Base-by-base conservation (phyloP, 2,113 vertebrate genomes). In the Steatornis caripensis region DNA sequence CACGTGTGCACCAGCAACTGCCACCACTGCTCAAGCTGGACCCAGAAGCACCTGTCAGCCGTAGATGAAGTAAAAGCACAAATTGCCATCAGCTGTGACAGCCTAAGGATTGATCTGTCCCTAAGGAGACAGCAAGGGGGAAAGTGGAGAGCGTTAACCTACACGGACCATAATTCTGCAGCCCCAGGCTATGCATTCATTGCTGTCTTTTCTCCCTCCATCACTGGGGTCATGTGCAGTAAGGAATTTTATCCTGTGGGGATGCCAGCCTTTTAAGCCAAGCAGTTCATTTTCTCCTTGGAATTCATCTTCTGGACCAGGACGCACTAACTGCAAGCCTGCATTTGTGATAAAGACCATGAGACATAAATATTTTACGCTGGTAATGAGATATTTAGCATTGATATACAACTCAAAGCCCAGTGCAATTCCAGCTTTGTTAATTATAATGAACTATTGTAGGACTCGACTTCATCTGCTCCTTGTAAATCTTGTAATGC, bases 381-480 rank as follows among this genome's bases (percentile, higher is more conserved):
- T 76, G 89, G 95, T 97, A 97, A 97, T 97, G 94, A 95, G 97
- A 97, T 95, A 96, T 95, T 97, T 96, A 96, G 92, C 95, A 96
- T 69, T 97, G 97, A 97, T 97, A 91, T 97, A 97, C 94, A 95
- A 90, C 95, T 95, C 80, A 79, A 95, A 97, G 80, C 86, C 86
- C 90, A 79, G 84, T 64, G 90, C 94, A 95, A 95, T 95, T 91
- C 92, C 92, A 95, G 92, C 92, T 96, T 96, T 97, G 92, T 95
- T 97, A 96, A 95, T 96, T 93, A 92, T 91, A 93, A 97, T 96
- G 94, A 97, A 87, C 94, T 87, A 96, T 91, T 81, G 94, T 62
- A 76, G 86, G 89, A 83, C 89, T 89, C 1, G 5, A 89, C 93
- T 97, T 97, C 96, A 92, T 94, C 95, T 95, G 92, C 81, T 92